Conservation (phyloP, 2,888 invertebrate species). For the Lasioglossum lativentre region DNA sequence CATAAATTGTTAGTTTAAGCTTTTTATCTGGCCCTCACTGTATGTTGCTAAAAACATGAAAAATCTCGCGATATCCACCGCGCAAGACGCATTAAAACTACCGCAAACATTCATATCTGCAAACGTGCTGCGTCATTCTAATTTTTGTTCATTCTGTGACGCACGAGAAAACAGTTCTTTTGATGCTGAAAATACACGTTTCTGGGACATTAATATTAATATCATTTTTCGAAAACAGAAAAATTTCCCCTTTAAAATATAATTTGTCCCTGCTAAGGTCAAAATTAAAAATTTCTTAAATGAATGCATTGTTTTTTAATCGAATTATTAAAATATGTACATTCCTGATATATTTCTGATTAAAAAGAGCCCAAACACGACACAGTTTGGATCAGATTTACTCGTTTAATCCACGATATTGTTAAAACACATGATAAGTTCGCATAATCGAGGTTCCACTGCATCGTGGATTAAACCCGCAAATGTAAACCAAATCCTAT, state of each 20-base stretch:
- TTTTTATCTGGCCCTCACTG: conserved; percentile 2
- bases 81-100: neutral
- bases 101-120: neutral
- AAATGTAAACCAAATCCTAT: neutral
- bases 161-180: neutral
- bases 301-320: neutral
- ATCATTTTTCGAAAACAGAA: neutral
- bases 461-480: neutral
- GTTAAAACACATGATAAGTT: neutral
- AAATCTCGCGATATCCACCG: neutral
- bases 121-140: neutral
- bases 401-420: neutral
- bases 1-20: conserved; percentile 10
- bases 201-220: neutral
- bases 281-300: neutral
- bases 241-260: neutral
- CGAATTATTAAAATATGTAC: neutral
- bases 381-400: neutral
- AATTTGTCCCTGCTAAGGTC: neutral
- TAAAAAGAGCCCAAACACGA: neutral
- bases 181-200: neutral
- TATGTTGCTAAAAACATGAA: conserved; percentile 6
- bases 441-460: neutral
- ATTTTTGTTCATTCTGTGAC: neutral
- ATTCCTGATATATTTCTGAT: neutral